Conservation (phyloP, 2,113 vertebrate genomes). For the Sigmodon hispidus region DNA sequence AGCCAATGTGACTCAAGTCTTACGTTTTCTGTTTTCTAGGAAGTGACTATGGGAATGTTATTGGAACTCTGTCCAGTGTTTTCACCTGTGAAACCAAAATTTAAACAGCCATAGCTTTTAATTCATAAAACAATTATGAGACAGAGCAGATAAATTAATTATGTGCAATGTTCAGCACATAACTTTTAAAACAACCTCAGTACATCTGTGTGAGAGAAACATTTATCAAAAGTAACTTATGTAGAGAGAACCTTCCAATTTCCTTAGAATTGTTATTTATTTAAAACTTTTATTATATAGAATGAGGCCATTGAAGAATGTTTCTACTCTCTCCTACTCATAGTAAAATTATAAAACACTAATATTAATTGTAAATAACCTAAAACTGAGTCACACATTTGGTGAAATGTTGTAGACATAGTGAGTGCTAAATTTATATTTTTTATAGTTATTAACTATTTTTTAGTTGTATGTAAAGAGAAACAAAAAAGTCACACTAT, state of each 20-base stretch:
- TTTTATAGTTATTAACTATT: constrained; percentile 10
- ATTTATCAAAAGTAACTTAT: not conserved
- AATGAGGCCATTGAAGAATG: not conserved
- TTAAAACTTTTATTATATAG: not conserved
- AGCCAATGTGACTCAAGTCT: not conserved
- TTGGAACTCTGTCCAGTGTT: not conserved
- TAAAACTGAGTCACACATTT: not conserved
- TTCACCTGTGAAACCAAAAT: not conserved
- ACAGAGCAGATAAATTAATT: not conserved
- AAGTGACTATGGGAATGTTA: not conserved
- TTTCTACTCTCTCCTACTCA: not conserved
- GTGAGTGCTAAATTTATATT: constrained; percentile 34
- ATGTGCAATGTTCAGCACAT: not conserved
- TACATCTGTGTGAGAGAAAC: not conserved
- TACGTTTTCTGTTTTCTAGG: not conserved
- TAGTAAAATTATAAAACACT: not conserved
- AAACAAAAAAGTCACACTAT: not conserved
- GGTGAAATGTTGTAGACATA: not conserved
- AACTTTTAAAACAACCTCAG: not conserved
- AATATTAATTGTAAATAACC: not conserved
- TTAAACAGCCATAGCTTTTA: not conserved
- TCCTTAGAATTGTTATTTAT: not conserved
- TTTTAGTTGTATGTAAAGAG: not conserved
- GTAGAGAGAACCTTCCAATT: not conserved
- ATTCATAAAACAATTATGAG: not conserved